These are phyloP conservation scores for Psittacula derbiana DNA, from an alignment of 2,797 vertebrate genomes.

Conservation along the genomic window DNA sequence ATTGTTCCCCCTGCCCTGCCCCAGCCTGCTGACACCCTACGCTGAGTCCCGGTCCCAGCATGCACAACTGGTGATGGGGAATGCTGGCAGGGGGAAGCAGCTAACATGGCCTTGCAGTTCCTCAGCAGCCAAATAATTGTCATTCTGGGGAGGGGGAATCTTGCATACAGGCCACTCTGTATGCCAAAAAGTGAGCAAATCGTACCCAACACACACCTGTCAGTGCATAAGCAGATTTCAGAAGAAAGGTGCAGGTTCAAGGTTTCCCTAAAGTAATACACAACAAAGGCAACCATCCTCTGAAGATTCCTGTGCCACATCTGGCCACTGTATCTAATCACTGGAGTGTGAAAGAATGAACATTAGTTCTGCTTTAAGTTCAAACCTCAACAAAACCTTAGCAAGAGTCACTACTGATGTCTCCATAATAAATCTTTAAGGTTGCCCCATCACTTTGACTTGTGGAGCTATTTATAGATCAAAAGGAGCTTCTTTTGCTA, in stretches of 20 bases:
- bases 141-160: not conserved
- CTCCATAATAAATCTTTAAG: slow-evolving; percentile 51
- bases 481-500: slow-evolving; percentile 50
- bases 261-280: not conserved
- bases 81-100: fast-evolving
- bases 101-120: fast-evolving
- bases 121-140: not conserved
- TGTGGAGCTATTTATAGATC: slow-evolving; percentile 65
- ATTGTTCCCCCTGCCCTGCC: fast-evolving
- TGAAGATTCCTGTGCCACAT: not conserved
- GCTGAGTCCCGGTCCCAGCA: fast-evolving
- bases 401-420: not conserved
- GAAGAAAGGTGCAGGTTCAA: not conserved
- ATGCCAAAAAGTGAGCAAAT: not conserved
- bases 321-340: not conserved
- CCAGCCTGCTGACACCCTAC: not conserved
- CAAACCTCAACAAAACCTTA: slow-evolving; percentile 24
- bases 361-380: slow-evolving; percentile 46
- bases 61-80: not conserved
- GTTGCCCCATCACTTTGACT: slow-evolving; percentile 37
- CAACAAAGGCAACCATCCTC: not conserved
- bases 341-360: not conserved
- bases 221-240: fast-evolving
- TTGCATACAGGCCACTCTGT: not conserved
- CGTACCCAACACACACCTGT: fast-evolving